phyloP scores from a whole-genome alignment of 2,797 vertebrate genomes.

The Hyperoplus immaculatus region DNA sequence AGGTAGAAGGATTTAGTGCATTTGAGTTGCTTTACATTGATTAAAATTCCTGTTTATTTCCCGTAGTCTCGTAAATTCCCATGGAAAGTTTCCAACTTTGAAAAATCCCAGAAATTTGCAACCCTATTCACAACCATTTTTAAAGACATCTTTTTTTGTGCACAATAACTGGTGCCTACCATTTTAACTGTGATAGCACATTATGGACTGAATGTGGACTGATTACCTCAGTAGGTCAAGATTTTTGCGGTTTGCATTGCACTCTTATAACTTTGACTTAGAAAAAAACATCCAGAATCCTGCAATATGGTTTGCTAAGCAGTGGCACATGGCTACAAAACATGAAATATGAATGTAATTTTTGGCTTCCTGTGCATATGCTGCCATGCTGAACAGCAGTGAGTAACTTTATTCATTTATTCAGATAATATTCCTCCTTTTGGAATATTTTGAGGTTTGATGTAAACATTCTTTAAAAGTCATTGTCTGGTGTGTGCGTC shows the following conservation, averaged over 20 bases:
- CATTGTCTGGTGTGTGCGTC: constrained; percentile 21
- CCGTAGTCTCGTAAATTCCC: no score
- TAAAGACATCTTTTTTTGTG: no score
- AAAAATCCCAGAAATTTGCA: no score
- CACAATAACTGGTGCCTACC: no score
- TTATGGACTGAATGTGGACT: not conserved
- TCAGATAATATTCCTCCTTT: constrained; percentile 65
- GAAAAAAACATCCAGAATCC: constrained; percentile 35
- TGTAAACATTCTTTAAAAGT: constrained; percentile 57
- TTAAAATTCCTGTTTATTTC: no score
- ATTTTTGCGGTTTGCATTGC: constrained; percentile 6
- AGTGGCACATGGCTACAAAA: constrained; percentile 22
- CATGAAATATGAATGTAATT: constrained; percentile 67
- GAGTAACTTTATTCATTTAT: constrained; percentile 70
- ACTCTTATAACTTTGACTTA: constrained; percentile 27
- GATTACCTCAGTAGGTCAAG: constrained; percentile 21
- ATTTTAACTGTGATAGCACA: not conserved
- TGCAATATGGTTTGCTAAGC: constrained; percentile 12
- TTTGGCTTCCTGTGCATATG: constrained; percentile 31
- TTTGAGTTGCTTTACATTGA: no score
- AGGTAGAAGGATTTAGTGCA: no score
- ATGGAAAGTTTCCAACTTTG: no score
- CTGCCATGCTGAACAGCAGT: not conserved
- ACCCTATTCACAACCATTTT: no score
- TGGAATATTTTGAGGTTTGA: constrained; percentile 60